Evolutionary conservation across 2,888 invertebrate species (phyloP).

Genomic region (Brachyopa scutellaris): DNA sequence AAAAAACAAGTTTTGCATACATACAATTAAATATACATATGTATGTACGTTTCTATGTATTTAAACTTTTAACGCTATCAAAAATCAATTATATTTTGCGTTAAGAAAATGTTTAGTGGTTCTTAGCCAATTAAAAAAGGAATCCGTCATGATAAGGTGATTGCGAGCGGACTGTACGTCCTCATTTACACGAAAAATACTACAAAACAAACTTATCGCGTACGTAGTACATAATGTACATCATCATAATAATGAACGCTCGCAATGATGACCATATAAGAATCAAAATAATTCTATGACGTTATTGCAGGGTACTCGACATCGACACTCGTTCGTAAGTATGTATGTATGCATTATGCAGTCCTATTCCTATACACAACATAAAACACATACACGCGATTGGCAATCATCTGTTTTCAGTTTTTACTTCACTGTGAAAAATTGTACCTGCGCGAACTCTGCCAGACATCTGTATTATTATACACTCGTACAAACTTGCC

Average conservation of each 20-base stretch:
- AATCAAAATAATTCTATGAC: slow-evolving; percentile 65
- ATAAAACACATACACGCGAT: background rate
- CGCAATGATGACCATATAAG: slow-evolving; percentile 46
- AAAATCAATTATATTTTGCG: slow-evolving; percentile 35
- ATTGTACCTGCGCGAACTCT: slow-evolving; percentile 63
- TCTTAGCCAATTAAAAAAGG: slow-evolving; percentile 5
- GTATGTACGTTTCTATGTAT: too few species aligned
- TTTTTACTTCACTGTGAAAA: slow-evolving; percentile 19
- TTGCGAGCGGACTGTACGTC: slow-evolving; percentile 10
- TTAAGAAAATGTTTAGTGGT: too few species aligned
- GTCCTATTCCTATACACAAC: background rate
- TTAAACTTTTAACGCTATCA: slow-evolving; percentile 20
- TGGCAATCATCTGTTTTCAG: slow-evolving; percentile 16
- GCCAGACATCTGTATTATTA: slow-evolving; percentile 1
- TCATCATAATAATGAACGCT: slow-evolving; percentile 16
- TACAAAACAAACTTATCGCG: slow-evolving; percentile 17
- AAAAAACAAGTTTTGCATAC: background rate
- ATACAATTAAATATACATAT: background rate
- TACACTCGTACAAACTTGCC: slow-evolving; percentile 11
- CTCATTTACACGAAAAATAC: slow-evolving; percentile 38
- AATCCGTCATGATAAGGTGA: background rate
- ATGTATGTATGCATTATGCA: background rate
- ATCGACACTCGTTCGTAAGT: too few species aligned
- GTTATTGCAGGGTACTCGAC: slow-evolving; percentile 38
- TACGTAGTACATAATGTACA: background rate